Evolutionary conservation across 2,888 invertebrate genomes (phyloP), one percentile per base, ranked within the genome.

Genomic region (Drosophila demipolita): DNA sequence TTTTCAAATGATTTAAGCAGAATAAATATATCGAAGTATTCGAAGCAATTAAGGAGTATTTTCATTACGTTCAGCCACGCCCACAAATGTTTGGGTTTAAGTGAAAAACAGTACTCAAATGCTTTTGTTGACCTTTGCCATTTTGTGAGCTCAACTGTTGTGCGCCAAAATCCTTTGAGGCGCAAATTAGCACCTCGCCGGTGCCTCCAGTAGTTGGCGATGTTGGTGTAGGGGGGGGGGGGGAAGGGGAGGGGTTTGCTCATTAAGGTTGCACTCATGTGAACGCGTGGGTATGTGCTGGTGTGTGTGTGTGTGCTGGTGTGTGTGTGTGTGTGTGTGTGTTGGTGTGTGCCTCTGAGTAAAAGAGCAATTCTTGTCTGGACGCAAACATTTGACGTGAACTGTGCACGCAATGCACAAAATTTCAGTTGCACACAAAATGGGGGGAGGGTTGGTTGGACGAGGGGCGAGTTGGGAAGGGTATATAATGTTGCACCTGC

Each of bases 131-230:
- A 66, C 78, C 68, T 79, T 72, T 80, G 81, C 66, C 40, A 70
- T 73, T 68, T 70, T 60, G 59, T 67, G 36, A 50, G 48, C 54
- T 58, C 32, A 40, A 48, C 23, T 50, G 52, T 50, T 59, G 73
- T 73, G 78, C 74, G 69, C 64, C 67, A 89, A 89, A 84, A 87
- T 85, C 83, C 87, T 79, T 87, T 83, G 79, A 84, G 81, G 90
- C 83, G 80, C 82, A 82, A 90, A 87, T 90, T 90, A 91, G 90
- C 91, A 90, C 90, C 90, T 90, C 79, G 73, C 77, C 53, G 54
- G 48, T 66, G 62, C 66, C 72, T 79, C 52, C 64, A 68, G 67
- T 67, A n/a, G 9, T 15, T 38, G n/a, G 2, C 38, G 29, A 6
- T 29, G 29, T 5, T 0, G 5, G 5, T 0, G 50, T 6, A 23